Conservation (phyloP, 2,113 vertebrate species). For the Hyla sarda region DNA sequence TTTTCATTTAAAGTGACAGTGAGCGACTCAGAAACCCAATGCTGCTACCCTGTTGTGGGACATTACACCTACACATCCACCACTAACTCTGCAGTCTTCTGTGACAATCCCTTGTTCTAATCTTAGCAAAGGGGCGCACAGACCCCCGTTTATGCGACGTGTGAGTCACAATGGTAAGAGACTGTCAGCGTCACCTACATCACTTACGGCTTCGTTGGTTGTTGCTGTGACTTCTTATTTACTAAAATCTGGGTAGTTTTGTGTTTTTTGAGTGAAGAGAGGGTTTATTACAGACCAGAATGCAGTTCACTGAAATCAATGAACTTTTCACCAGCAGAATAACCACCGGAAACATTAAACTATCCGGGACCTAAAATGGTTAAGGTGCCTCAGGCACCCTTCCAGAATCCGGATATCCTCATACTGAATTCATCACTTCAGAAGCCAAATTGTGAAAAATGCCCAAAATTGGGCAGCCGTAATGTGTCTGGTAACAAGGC, state of each 20-base stretch:
- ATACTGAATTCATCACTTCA: background rate
- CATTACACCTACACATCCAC: too few species aligned
- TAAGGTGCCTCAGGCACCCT: background rate
- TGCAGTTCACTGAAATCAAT: background rate
- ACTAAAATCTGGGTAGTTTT: background rate
- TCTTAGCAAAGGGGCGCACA: too few species aligned
- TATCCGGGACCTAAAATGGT: background rate
- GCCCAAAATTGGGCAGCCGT: slow-evolving; percentile 23
- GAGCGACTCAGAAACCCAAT: too few species aligned
- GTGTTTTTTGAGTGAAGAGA: background rate
- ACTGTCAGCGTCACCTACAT: too few species aligned
- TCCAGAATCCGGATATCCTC: slow-evolving; percentile 21
- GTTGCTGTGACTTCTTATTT: background rate
- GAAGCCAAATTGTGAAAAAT: slow-evolving; percentile 37
- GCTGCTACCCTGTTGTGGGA: too few species aligned
- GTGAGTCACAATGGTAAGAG: too few species aligned
- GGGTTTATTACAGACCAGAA: background rate
- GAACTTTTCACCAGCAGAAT: background rate
- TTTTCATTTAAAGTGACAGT: too few species aligned
- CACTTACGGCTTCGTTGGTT: background rate
- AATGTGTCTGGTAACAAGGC: slow-evolving; percentile 30
- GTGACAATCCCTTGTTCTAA: too few species aligned
- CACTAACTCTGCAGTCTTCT: too few species aligned
- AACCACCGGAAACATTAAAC: background rate
- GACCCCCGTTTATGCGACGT: too few species aligned